Evolutionary conservation across 2,797 vertebrate species (phyloP).

Genomic region (Neoniphon sammara): DNA sequence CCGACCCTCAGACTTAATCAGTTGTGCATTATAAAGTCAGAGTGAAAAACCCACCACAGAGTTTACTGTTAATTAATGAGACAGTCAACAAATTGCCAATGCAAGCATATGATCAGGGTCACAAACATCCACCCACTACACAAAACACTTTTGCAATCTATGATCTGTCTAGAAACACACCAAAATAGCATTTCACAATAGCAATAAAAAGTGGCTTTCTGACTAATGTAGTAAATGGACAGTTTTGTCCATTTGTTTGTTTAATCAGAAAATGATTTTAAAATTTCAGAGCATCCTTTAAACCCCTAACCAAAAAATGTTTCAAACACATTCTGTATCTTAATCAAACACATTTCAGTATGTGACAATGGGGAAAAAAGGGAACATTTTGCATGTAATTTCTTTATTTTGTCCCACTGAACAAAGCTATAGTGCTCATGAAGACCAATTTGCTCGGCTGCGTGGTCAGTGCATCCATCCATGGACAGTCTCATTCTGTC

Average conservation of each 20-base stretch:
- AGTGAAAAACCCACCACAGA: conserved; percentile 35
- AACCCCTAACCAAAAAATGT: background rate
- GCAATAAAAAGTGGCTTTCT: background rate
- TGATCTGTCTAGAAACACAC: conserved; percentile 25
- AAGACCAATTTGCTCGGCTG: conserved; percentile 37
- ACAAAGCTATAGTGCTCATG: conserved; percentile 4
- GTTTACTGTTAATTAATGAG: conserved; percentile 45
- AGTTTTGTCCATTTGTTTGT: no score
- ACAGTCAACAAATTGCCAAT: conserved; percentile 38
- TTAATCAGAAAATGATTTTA: background rate
- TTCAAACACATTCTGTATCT: conserved; percentile 2
- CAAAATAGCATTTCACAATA: conserved; percentile 32
- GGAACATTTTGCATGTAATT: background rate
- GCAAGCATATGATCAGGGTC: conserved; percentile 48
- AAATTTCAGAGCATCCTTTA: no score
- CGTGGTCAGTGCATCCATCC: conserved; percentile 25
- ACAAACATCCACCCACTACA: conserved; percentile 42
- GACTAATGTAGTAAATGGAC: background rate
- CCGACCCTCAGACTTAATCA: conserved; percentile 37
- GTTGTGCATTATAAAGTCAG: conserved; percentile 29
- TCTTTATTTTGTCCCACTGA: conserved; percentile 26
- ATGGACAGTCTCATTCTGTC: conserved; percentile 33
- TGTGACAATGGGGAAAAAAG: background rate
- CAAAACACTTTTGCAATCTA: conserved; percentile 7
- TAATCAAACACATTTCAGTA: background rate